Base-by-base conservation (phyloP, 2,888 invertebrate species). In the Chrysina gloriosa region DNA sequence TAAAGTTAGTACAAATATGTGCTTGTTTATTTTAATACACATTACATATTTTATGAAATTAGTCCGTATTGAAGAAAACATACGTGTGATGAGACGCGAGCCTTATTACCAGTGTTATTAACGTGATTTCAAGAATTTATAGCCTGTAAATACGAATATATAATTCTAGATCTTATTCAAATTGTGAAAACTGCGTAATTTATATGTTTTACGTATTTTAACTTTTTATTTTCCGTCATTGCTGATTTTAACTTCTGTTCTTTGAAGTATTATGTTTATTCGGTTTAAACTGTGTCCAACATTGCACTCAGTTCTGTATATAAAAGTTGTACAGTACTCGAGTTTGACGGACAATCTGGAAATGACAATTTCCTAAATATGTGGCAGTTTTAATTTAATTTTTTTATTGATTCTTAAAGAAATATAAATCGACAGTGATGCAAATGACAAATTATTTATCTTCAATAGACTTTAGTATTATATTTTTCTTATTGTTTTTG, bases 1-100 rank as follows among this genome's bases (percentile, higher is more conserved):
- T 66, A 58, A 66, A 58, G 66, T 56, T 58, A 66, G 77, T 78
- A 78, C 78, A 77, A 78, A 77, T 70, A 67, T 69, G 71, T 77
- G 77, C 76, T 76, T 75, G 75, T 75, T 76, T 73, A 61, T 61
- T 61, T 61, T 61, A 42, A 25, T 61, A 61, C 45, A 25, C 42
- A 42, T 6, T 47, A 47, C 21, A 52, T 29, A 11, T 29, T 27
- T 29, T 29, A 29, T 9, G 7, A 42, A 42, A 58, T 42, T n/a
- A 16, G 19, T 5, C 29, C 31, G 19, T 31, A 31, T 61, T 7
- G 19, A 56, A 11, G 11, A 39, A 52, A 31, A 31, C 52, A 5
- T 31, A 52, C 42, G 58, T 42, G 58, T 61, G 58, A 61, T 61
- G 42, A 27, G 27, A 42, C 21, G 5, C 25, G 31, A 42, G 58